These are phyloP conservation scores for Apotomis capreana DNA, from an alignment of 2,888 invertebrate species.

Conservation along the genomic window DNA sequence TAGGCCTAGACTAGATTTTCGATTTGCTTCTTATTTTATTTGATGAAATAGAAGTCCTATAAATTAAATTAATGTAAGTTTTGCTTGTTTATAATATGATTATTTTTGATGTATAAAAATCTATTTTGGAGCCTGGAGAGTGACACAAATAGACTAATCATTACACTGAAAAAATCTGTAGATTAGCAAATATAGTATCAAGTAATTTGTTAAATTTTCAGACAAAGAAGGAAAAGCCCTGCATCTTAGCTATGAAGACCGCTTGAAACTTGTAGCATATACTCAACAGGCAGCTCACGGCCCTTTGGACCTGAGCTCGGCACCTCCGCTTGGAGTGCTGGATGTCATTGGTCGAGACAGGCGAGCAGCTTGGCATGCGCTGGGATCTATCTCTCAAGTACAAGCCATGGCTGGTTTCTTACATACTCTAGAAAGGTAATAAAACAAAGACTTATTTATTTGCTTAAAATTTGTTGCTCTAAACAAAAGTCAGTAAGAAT, in stretches of 20 bases:
- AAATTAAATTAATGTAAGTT: no score
- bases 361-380: slow-evolving; percentile 95
- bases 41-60: no score
- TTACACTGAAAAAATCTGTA: no score
- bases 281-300: slow-evolving; percentile 96
- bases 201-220: slow-evolving; percentile 66
- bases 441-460: no score
- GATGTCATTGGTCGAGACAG: slow-evolving; percentile 98
- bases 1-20: background rate
- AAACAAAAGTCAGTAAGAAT: no score
- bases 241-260: slow-evolving; percentile 96
- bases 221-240: slow-evolving; percentile 99
- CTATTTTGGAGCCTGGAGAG: no score
- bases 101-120: no score
- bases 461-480: no score
- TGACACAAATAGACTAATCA: no score
- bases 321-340: slow-evolving; percentile 93
- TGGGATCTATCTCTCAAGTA: slow-evolving; percentile 92
- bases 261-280: slow-evolving; percentile 94
- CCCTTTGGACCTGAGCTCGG: slow-evolving; percentile 87
- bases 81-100: no score
- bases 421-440: slow-evolving; percentile 89
- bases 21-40: background rate
- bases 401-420: slow-evolving; percentile 97
- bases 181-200: background rate